Percentiles rank a stretch among this genome's conserved stretches.
phyloP scores from a whole-genome alignment of 2,797 vertebrate species.

The Botia almorhae region DNA sequence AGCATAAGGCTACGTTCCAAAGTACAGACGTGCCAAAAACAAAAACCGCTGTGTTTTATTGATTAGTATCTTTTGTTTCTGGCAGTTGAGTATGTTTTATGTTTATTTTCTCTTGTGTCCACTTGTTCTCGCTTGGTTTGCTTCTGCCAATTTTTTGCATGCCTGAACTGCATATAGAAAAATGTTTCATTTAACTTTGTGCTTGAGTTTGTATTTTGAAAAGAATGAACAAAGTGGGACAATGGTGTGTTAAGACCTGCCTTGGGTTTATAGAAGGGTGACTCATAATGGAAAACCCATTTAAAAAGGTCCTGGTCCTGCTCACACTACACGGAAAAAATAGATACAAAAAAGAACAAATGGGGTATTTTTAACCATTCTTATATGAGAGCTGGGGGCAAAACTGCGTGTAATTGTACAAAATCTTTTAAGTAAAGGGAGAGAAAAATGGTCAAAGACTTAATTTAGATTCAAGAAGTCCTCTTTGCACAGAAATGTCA shows the following conservation, averaged over 20 bases:
- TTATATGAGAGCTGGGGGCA: not conserved
- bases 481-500: slow-evolving; percentile 24
- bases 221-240: slow-evolving; percentile 16
- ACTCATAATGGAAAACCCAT: slow-evolving; percentile 19
- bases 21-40: not conserved
- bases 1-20: not conserved
- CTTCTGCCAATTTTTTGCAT: slow-evolving; percentile 20
- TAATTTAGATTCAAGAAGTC: slow-evolving; percentile 45
- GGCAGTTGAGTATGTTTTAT: not conserved
- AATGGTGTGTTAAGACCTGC: slow-evolving; percentile 4
- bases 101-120: slow-evolving; percentile 4
- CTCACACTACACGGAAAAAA: not conserved
- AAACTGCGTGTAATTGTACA: slow-evolving; percentile 17
- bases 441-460: slow-evolving; percentile 24
- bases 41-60: not conserved
- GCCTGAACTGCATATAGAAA: slow-evolving; percentile 10
- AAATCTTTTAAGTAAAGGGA: not conserved
- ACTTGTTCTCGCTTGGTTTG: slow-evolving; percentile 12
- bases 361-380: not conserved
- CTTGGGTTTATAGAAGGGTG: not conserved
- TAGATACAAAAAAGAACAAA: slow-evolving; percentile 4
- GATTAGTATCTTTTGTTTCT: not conserved
- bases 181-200: slow-evolving; percentile 31
- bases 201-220: slow-evolving; percentile 22
- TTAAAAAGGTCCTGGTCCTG: not conserved